Evolutionary conservation across 37 sponge, comb jelly and placozoan genomes (phyloP).

Genomic region (Haliclona indistincta): DNA sequence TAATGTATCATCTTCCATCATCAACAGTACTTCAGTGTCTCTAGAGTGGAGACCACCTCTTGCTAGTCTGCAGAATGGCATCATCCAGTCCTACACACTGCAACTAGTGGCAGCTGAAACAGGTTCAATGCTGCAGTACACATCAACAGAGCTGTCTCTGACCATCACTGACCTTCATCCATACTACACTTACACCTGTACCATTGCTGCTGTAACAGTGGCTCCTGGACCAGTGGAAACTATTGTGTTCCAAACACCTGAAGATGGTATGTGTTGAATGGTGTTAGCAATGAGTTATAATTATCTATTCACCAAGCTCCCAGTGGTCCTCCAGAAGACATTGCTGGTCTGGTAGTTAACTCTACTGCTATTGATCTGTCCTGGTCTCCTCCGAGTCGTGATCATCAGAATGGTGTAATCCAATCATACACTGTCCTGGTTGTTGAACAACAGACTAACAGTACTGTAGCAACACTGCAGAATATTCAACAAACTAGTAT

Average conservation of each 20-base stretch:
- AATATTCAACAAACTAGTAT: not conserved
- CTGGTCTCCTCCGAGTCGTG: constrained; percentile 2
- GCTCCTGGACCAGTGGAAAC: constrained; percentile 17
- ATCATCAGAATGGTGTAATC: constrained; percentile 19
- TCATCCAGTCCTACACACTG: constrained; percentile 42
- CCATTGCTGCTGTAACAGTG: constrained; percentile 42
- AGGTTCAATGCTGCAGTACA: constrained; percentile 12
- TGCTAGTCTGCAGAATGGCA: constrained; percentile 18
- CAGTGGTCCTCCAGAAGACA: constrained; percentile 1
- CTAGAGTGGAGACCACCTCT: constrained; percentile 24
- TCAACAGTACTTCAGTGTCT: not conserved
- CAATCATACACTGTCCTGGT: constrained; percentile 14
- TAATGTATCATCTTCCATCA: not conserved
- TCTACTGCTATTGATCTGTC: not conserved
- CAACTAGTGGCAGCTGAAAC: constrained; percentile 32
- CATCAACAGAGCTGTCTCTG: not conserved
- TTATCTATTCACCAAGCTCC: too few species aligned
- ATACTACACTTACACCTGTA: constrained; percentile 16
- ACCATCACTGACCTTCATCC: constrained; percentile 17
- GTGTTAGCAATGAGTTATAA: too few species aligned
- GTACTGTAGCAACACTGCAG: not conserved
- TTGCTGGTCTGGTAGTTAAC: not conserved
- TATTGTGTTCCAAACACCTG: not conserved
- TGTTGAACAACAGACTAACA: not conserved
- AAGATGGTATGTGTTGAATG: constrained; percentile 10